A percentile compares a stretch with the other conserved stretches of the same genome.
phyloP scores from a whole-genome alignment of 2,888 invertebrate genomes.

The Leptinotarsa tumamoca region DNA sequence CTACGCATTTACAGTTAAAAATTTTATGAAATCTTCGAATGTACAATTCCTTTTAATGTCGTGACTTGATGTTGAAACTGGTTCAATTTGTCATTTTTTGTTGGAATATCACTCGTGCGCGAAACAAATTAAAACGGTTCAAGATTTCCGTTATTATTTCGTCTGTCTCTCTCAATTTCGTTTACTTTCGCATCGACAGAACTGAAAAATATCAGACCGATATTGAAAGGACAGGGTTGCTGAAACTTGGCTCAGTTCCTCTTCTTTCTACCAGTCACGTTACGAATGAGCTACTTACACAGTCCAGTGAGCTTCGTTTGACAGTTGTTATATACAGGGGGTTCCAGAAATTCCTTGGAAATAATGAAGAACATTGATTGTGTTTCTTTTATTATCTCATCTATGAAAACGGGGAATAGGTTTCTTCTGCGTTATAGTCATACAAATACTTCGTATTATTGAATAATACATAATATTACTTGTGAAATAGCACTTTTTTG shows the following conservation, averaged over 20 bases:
- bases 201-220: background rate
- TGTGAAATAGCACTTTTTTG: too few species aligned
- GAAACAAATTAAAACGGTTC: slow-evolving; percentile 4
- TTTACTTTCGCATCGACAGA: background rate
- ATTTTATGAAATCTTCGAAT: background rate
- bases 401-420: too few species aligned
- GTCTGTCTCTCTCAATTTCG: background rate
- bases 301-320: background rate
- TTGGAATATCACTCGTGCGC: background rate
- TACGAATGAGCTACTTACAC: background rate
- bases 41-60: background rate
- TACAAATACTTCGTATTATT: too few species aligned
- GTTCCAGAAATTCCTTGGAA: too few species aligned
- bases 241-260: slow-evolving; percentile 7
- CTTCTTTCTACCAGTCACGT: background rate
- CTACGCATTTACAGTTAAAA: background rate
- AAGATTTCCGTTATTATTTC: slow-evolving; percentile 4
- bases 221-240: background rate
- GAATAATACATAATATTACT: too few species aligned
- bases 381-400: too few species aligned
- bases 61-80: background rate
- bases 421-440: too few species aligned
- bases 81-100: background rate
- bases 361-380: too few species aligned
- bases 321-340: background rate